A percentile compares a stretch with the other conserved stretches of the same genome.
Conservation (phyloP, 2,888 invertebrate genomes). For the Peribatodes rhomboidaria region DNA sequence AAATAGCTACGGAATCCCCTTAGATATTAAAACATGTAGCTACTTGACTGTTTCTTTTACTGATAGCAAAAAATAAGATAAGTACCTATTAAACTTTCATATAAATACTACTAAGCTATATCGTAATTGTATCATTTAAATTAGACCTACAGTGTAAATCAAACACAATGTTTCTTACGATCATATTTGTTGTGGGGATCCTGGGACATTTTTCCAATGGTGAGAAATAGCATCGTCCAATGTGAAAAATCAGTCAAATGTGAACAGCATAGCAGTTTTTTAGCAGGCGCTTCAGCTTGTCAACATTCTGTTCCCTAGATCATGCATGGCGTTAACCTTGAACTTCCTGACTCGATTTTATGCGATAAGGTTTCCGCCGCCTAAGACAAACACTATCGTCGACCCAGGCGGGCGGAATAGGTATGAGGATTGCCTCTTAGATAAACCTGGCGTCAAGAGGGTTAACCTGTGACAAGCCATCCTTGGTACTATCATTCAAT, state of each 20-base stretch:
- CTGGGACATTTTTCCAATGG: conserved; percentile 4
- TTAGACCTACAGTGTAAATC: conserved; percentile 1
- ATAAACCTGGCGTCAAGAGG: no score
- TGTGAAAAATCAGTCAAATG: no score
- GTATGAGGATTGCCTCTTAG: no score
- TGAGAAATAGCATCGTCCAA: no score
- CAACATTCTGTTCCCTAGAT: background rate
- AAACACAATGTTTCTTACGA: conserved; percentile 15
- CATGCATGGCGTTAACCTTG: no score
- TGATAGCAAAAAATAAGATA: background rate
- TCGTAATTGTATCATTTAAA: conserved; percentile 10
- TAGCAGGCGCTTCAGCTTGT: background rate
- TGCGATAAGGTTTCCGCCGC: no score
- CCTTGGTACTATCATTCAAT: background rate
- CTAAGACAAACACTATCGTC: no score
- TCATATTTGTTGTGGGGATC: conserved; percentile 7
- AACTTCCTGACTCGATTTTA: no score
- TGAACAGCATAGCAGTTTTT: no score
- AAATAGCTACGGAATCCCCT: background rate
- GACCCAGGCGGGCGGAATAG: no score
- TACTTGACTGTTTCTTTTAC: background rate
- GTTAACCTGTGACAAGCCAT: no score
- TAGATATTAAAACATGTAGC: background rate
- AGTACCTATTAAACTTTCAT: background rate
- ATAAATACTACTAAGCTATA: conserved; percentile 6